These are phyloP conservation scores for Leucoma salicis DNA, from an alignment of 2,888 invertebrate species.

Conservation along the genomic window DNA sequence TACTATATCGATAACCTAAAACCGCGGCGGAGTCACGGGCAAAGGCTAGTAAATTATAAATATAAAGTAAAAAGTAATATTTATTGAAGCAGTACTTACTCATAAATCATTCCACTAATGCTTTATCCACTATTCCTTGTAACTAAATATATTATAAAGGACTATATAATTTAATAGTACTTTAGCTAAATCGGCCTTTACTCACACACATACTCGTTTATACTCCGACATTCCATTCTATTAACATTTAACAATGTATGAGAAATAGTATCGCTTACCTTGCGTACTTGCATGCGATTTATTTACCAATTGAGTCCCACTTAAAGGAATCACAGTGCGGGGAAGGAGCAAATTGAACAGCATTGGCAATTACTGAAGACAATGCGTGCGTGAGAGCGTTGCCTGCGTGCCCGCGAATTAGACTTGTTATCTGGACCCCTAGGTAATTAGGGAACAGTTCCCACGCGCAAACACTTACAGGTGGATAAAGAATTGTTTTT, in stretches of 20 bases:
- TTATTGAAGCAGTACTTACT: no score
- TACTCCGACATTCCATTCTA: slow-evolving; percentile 31
- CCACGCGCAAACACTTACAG: slow-evolving; percentile 64
- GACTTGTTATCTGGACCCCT: slow-evolving; percentile 71
- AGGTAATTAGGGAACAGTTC: slow-evolving; percentile 76
- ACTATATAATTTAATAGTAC: no score
- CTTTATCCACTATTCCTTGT: no score
- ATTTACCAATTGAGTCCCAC: slow-evolving; percentile 78
- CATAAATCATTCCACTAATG: no score
- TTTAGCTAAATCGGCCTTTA: background rate
- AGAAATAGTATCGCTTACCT: slow-evolving; percentile 41
- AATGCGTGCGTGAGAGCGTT: slow-evolving; percentile 80
- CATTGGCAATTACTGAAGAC: slow-evolving; percentile 81
- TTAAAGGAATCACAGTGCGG: slow-evolving; percentile 79
- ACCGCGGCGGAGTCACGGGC: no score
- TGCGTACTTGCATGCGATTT: slow-evolving; percentile 59
- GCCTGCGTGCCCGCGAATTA: slow-evolving; percentile 79
- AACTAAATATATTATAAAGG: no score
- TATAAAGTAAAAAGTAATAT: no score
- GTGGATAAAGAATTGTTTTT: slow-evolving; percentile 37
- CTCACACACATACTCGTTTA: background rate
- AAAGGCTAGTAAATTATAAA: no score
- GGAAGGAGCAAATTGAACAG: slow-evolving; percentile 79
- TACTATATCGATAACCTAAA: no score
- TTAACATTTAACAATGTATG: slow-evolving; percentile 42